Evolutionary conservation across 2,113 vertebrate species (phyloP), one percentile per base, ranked within the genome.

Genomic region (Scalopus aquaticus): DNA sequence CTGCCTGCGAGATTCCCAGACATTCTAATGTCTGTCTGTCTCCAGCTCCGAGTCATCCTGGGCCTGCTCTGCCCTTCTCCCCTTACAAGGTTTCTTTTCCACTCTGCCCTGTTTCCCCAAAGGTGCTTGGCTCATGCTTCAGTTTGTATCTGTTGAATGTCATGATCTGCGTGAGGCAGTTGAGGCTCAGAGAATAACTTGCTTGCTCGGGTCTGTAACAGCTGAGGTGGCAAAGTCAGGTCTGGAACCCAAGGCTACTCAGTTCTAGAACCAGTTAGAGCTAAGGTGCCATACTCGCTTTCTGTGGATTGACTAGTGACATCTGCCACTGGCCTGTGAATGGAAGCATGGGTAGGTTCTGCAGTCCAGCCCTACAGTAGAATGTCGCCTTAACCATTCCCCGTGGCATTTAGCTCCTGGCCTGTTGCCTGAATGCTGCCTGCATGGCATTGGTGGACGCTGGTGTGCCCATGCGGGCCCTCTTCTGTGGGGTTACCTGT

Each of bases 401-500:
- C 44, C 0, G 37, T 69, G 79, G 42, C 5, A 1, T 42, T 16
- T 96, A 99, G 99, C 98, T 99, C 19, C 96, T 99, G 56, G 98
- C 99, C 1, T 99, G 99, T 97, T 99, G 98, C 81, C 96, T 99
- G 92, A 99, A 99, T 0, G 98, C 99, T 0, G 97, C 99, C 85
- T 99, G 99, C 93, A 98, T 99, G 98, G 99, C 98, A 1, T 91
- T 99, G 39, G 99, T 99, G 98, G 99, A 99, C 0, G 98, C 99
- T 0, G 99, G 99, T 7, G 97, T 99, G 90, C 99, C 99, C 0
- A 99, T 99, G 98, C 90, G 95, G 8, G 94, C 98, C n/a, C 98
- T 99, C 51, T 99, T 99, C 98, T 99, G 99, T 0, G 99, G 99
- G 0, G 97, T 99, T 80, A 99, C 99, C 13, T 99, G 99, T 7